phyloP scores from a whole-genome alignment of 1,140 invertebrate genomes.

The Diachasmimorpha longicaudata region DNA sequence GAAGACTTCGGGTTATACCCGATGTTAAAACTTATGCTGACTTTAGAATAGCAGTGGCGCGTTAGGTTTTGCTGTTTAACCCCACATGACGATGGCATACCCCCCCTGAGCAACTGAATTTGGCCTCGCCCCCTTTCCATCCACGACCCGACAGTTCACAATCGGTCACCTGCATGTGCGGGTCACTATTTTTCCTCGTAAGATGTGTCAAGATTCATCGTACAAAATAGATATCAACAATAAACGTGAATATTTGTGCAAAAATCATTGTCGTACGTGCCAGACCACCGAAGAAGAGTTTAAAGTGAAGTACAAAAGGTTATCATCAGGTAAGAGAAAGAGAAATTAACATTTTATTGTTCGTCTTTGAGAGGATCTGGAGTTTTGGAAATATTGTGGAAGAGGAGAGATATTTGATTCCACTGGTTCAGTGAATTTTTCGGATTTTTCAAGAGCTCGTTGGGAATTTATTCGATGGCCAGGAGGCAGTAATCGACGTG shows the following conservation, averaged over 20 bases:
- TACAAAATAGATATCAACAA: slow-evolving; percentile 27
- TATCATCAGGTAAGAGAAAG: slow-evolving; percentile 36
- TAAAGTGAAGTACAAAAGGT: slow-evolving; percentile 38
- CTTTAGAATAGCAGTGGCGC: not conserved
- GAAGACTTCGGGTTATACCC: no score
- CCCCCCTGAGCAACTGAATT: slow-evolving; percentile 30
- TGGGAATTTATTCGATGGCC: not conserved
- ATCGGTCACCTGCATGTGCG: slow-evolving; percentile 39
- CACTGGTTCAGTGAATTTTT: not conserved
- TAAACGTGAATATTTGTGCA: slow-evolving; percentile 18
- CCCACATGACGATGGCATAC: slow-evolving; percentile 32
- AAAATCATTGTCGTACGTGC: slow-evolving; percentile 13
- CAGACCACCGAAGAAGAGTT: slow-evolving; percentile 21
- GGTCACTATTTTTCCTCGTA: slow-evolving; percentile 31
- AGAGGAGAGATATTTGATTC: not conserved
- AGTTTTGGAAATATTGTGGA: not conserved
- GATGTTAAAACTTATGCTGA: no score
- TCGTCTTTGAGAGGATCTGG: not conserved
- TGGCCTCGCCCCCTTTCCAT: slow-evolving; percentile 36
- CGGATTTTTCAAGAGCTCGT: not conserved
- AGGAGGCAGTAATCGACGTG: not conserved
- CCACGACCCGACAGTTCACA: slow-evolving; percentile 38
- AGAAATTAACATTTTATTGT: not conserved
- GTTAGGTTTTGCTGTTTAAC: not conserved
- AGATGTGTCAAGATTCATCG: slow-evolving; percentile 40